Percentiles rank a stretch among this genome's conserved stretches.
These are phyloP conservation scores for Ascidia mentula DNA, from an alignment of 23 tunicate genomes.

Conservation along the genomic window DNA sequence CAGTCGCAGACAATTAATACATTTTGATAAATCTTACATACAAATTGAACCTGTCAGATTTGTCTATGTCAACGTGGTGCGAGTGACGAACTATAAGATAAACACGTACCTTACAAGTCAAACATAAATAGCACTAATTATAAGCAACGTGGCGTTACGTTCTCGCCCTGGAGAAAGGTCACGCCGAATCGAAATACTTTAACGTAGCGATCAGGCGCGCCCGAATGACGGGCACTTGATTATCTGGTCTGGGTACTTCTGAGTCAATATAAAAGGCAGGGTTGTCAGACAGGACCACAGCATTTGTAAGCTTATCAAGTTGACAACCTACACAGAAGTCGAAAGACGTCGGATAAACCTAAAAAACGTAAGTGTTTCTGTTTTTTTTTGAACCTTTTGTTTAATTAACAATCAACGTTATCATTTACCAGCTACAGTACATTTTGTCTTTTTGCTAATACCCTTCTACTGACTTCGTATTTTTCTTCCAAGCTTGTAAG, in stretches of 20 bases:
- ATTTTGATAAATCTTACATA: too few relatives aligned
- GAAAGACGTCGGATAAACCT: not conserved
- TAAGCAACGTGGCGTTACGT: not conserved
- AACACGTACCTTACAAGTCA: not conserved
- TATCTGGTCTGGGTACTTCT: not conserved
- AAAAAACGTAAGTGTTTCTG: not conserved
- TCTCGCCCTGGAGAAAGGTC: not conserved
- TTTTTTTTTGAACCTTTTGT: too few relatives aligned
- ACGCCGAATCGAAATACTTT: not conserved
- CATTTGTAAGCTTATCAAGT: not conserved
- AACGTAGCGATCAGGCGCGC: not conserved
- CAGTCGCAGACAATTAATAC: too few relatives aligned
- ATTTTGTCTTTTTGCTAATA: too few relatives aligned
- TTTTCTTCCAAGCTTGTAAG: too few relatives aligned
- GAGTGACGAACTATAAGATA: not conserved
- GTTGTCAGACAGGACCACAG: not conserved
- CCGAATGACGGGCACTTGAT: not conserved
- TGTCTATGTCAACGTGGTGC: too few relatives aligned
- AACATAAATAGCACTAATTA: not conserved
- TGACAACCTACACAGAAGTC: not conserved
- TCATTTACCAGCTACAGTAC: too few relatives aligned
- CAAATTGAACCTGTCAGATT: too few relatives aligned
- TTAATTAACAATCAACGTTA: too few relatives aligned
- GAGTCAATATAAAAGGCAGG: not conserved
- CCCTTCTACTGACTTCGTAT: too few relatives aligned